Percentiles rank a stretch among this genome's conserved stretches.
These are phyloP conservation scores for Papilio gigon DNA, from an alignment of 2,888 invertebrate genomes.

Conservation along the genomic window DNA sequence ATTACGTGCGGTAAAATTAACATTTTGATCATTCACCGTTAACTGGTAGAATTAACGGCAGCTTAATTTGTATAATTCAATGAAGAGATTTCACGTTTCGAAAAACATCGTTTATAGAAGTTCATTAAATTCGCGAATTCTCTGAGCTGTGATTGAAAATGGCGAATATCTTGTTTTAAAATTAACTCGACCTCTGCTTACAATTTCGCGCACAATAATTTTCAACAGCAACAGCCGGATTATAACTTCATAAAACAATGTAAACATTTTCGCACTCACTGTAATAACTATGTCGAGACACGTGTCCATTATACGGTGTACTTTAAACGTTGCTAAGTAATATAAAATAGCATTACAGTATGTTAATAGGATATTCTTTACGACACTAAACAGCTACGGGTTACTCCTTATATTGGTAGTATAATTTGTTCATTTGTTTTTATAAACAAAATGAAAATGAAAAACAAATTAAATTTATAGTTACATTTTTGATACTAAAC, in stretches of 20 bases:
- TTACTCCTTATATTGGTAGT: no score
- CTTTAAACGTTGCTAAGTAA: no score
- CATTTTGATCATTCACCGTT: constrained; percentile 48
- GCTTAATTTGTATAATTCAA: constrained; percentile 64
- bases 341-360: no score
- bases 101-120: constrained; percentile 31
- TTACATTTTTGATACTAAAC: no score
- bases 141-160: constrained; percentile 18
- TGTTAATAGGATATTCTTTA: no score
- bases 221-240: background rate
- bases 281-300: background rate
- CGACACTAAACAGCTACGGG: no score
- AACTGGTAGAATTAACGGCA: constrained; percentile 54
- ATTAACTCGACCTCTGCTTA: constrained; percentile 21
- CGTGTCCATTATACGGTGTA: background rate
- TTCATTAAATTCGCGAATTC: constrained; percentile 19
- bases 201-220: constrained; percentile 9
- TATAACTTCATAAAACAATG: background rate
- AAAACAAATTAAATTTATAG: no score
- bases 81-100: constrained; percentile 33
- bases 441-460: no score
- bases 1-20: constrained; percentile 23
- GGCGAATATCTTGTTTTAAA: constrained; percentile 15
- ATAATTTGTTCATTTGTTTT: no score
- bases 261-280: background rate